These are phyloP conservation scores for Podarcis raffonei DNA, from an alignment of 2,113 vertebrate species.

Conservation along the genomic window DNA sequence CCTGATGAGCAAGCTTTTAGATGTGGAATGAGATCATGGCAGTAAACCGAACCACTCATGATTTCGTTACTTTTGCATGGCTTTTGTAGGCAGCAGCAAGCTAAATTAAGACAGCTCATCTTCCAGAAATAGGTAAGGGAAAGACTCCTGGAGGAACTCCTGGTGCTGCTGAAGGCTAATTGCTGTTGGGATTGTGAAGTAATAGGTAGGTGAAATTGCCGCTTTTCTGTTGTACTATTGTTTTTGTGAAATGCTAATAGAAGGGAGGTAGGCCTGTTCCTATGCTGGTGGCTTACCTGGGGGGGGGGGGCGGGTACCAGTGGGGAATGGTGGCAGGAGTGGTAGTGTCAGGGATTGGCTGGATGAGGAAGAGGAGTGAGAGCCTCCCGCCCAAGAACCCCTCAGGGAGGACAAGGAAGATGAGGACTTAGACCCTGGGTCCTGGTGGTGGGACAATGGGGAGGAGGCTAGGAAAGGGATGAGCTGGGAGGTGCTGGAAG, in stretches of 20 bases:
- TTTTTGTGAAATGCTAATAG: background rate
- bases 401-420: no score
- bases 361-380: no score
- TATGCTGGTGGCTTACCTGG: background rate
- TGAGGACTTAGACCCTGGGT: no score
- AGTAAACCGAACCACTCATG: background rate
- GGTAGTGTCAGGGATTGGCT: no score
- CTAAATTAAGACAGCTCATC: background rate
- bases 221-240: background rate
- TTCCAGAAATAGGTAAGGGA: background rate
- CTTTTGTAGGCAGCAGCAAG: background rate
- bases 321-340: no score
- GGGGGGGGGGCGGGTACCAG: background rate
- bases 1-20: background rate
- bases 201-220: constrained; percentile 12
- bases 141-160: background rate
- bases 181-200: background rate
- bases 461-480: no score
- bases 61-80: background rate
- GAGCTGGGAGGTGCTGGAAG: no score
- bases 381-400: no score
- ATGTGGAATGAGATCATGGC: background rate
- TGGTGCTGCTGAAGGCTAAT: background rate
- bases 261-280: background rate
- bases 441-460: no score